These are phyloP conservation scores for Morinoia aosen DNA, from an alignment of 2,888 invertebrate species.

Conservation along the genomic window DNA sequence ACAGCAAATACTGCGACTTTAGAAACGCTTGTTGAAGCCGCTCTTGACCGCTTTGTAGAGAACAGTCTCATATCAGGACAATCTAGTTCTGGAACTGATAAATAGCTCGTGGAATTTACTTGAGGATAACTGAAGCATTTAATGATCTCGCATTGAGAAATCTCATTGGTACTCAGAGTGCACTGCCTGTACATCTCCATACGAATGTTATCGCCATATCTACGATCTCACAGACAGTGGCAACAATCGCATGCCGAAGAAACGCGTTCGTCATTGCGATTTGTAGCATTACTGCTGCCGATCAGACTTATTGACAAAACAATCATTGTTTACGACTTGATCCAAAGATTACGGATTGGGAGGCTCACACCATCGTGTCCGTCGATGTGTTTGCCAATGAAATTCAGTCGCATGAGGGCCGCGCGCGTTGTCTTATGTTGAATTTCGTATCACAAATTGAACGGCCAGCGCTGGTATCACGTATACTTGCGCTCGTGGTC, in stretches of 20 bases:
- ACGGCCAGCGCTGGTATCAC: slow-evolving; percentile 29
- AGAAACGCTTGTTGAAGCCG: not conserved
- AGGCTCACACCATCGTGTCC: not conserved
- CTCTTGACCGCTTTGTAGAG: not conserved
- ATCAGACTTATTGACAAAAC: slow-evolving; percentile 49
- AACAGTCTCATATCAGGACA: not conserved
- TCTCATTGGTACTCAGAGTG: not conserved
- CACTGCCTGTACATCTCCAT: slow-evolving; percentile 13
- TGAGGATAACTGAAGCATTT: not conserved
- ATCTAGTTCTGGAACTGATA: not conserved
- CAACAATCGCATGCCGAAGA: not conserved
- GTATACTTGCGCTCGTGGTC: slow-evolving; percentile 26
- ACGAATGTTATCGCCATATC: slow-evolving; percentile 34
- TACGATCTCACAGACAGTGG: slow-evolving; percentile 2
- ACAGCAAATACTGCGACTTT: not conserved
- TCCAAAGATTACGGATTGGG: slow-evolving; percentile 35
- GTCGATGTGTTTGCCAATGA: not conserved
- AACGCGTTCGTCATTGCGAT: slow-evolving; percentile 45
- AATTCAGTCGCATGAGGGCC: not conserved
- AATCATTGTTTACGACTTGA: slow-evolving; percentile 47
- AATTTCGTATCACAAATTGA: slow-evolving; percentile 18
- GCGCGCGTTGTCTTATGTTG: not conserved
- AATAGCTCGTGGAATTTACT: not conserved
- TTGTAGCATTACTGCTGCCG: slow-evolving; percentile 19
- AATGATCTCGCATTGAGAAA: not conserved